Percentiles rank a stretch among this genome's conserved stretches.
These are phyloP conservation scores for Ceratosolen fusciceps DNA, from an alignment of 1,140 invertebrate genomes.

Conservation along the genomic window DNA sequence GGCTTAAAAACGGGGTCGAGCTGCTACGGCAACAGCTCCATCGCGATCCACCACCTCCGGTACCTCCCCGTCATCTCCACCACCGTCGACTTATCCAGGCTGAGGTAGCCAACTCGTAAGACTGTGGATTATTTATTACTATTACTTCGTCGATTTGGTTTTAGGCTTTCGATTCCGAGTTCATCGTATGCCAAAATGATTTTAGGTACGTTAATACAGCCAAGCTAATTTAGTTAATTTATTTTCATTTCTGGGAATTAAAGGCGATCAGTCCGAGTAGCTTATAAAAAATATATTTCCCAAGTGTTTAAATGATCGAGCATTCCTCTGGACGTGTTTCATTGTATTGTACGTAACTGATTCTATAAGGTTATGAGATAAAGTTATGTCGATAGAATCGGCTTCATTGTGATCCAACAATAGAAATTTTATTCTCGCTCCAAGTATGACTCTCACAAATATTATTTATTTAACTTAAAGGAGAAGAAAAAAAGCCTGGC, in stretches of 20 bases:
- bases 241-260: no score
- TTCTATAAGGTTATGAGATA: background rate
- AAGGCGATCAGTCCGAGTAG: no score
- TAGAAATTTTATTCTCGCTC: background rate
- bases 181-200: no score
- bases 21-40: conserved; percentile 43
- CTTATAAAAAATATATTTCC: no score
- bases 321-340: background rate
- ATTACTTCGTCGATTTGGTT: background rate
- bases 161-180: background rate
- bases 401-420: background rate
- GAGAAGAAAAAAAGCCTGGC: background rate
- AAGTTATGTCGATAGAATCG: background rate
- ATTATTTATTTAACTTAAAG: background rate
- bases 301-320: no score
- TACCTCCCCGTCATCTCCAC: background rate
- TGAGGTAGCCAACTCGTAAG: no score
- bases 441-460: background rate
- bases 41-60: background rate
- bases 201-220: no score
- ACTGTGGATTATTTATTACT: background rate
- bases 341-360: background rate
- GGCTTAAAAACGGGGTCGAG: conserved; percentile 52
- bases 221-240: no score
- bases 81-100: background rate